These are phyloP conservation scores for Amphipyra tragopoginis DNA, from an alignment of 2,888 invertebrate species.

Conservation along the genomic window DNA sequence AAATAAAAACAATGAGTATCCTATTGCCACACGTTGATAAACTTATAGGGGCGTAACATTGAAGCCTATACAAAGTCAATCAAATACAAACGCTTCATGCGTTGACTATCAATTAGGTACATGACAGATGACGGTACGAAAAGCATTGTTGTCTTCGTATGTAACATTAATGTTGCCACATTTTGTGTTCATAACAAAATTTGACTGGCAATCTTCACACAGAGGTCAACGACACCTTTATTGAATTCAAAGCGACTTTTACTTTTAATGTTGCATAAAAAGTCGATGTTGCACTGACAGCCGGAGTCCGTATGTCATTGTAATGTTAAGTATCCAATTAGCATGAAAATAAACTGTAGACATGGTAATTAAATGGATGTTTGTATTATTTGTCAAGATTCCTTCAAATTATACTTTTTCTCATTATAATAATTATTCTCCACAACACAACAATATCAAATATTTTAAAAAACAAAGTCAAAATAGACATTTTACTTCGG, in stretches of 20 bases:
- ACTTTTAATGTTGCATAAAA: slow-evolving; percentile 55
- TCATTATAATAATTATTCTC: no score
- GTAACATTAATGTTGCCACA: slow-evolving; percentile 38
- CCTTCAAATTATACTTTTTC: no score
- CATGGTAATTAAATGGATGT: no score
- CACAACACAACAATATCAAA: no score
- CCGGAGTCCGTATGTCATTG: not conserved
- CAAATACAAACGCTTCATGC: slow-evolving; percentile 18
- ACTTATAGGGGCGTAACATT: slow-evolving; percentile 7
- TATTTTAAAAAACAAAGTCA: no score
- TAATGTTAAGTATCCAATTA: not conserved
- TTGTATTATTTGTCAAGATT: no score
- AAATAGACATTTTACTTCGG: no score
- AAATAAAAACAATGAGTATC: not conserved
- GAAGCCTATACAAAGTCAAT: slow-evolving; percentile 27
- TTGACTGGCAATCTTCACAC: slow-evolving; percentile 13
- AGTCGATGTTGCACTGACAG: slow-evolving; percentile 1
- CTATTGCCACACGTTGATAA: not conserved
- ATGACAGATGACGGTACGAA: slow-evolving; percentile 23
- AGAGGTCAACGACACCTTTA: slow-evolving; percentile 52
- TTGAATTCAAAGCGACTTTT: slow-evolving; percentile 60
- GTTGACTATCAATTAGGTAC: slow-evolving; percentile 50
- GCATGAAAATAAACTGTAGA: not conserved
- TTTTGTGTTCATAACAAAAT: slow-evolving; percentile 20
- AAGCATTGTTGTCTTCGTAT: slow-evolving; percentile 2